phyloP scores from a whole-genome alignment of 2,797 vertebrate genomes.

The Falco novaeseelandiae region DNA sequence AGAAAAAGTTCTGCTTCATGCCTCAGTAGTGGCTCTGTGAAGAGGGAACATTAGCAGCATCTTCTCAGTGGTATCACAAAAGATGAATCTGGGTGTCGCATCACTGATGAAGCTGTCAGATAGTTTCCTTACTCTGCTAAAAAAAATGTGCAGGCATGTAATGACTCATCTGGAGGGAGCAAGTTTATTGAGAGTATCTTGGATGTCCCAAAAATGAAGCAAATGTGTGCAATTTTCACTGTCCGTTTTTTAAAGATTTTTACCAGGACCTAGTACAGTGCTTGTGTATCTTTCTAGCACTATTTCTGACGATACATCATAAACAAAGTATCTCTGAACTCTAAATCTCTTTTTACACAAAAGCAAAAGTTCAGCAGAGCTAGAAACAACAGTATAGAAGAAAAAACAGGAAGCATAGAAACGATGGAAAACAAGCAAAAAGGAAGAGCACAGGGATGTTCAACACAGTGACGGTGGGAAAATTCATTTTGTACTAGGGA shows the following conservation, averaged over 20 bases:
- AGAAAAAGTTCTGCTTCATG: not conserved
- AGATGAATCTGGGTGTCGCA: not conserved
- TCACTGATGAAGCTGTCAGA: not conserved
- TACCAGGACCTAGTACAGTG: not conserved
- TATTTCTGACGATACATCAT: not conserved
- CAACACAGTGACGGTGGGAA: not conserved
- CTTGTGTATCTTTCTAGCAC: not conserved
- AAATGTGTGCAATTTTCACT: not conserved
- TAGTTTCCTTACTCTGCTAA: not conserved
- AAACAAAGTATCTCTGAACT: not conserved
- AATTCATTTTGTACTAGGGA: not conserved
- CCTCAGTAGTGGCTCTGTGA: not conserved
- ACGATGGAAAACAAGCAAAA: not conserved
- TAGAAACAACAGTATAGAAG: not conserved
- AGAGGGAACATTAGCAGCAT: not conserved
- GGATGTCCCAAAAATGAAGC: not conserved
- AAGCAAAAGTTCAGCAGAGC: not conserved
- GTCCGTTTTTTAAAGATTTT: not conserved
- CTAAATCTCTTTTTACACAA: not conserved
- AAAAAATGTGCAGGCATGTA: not conserved
- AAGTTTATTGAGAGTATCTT: not conserved
- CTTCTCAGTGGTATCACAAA: not conserved
- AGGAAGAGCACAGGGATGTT: not conserved
- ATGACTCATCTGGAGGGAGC: not conserved
- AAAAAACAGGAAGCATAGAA: not conserved